Evolutionary conservation across 2,797 vertebrate species (phyloP).

Genomic region (Anguilla megastoma): DNA sequence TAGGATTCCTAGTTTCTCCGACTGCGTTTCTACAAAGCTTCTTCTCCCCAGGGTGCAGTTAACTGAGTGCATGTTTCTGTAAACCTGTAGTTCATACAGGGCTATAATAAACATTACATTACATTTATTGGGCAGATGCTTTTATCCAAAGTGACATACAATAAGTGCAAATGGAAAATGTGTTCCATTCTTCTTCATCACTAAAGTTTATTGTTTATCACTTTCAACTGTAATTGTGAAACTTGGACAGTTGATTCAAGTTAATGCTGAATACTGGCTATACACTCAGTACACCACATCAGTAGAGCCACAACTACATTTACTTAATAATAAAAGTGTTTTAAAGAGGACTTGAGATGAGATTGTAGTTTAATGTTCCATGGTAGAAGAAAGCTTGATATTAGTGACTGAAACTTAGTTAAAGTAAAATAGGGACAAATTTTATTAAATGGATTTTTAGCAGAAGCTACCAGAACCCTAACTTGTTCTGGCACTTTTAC

Average conservation of each 20-base stretch:
- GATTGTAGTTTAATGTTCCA: not conserved
- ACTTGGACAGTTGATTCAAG: not conserved
- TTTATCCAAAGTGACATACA: too few relatives aligned
- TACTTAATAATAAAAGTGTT: not conserved
- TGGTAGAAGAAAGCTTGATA: not conserved
- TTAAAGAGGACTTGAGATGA: not conserved
- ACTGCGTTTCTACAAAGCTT: not conserved
- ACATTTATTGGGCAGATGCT: too few relatives aligned
- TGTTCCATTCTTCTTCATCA: not conserved
- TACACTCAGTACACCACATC: not conserved
- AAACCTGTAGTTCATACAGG: not conserved
- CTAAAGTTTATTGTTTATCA: not conserved
- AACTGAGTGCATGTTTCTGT: not conserved
- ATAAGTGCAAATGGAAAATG: not conserved
- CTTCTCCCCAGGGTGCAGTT: slow-evolving; percentile 1
- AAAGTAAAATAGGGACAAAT: not conserved
- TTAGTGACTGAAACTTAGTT: not conserved
- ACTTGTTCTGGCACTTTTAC: not conserved
- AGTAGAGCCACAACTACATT: not conserved
- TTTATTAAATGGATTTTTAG: not conserved
- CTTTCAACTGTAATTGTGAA: not conserved
- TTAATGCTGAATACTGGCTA: too few relatives aligned
- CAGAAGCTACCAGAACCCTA: not conserved
- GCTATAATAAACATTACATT: not conserved
- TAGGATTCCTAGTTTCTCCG: not conserved